These are phyloP conservation scores for Condylura cristata DNA, from an alignment of 2,113 vertebrate species.

Conservation along the genomic window DNA sequence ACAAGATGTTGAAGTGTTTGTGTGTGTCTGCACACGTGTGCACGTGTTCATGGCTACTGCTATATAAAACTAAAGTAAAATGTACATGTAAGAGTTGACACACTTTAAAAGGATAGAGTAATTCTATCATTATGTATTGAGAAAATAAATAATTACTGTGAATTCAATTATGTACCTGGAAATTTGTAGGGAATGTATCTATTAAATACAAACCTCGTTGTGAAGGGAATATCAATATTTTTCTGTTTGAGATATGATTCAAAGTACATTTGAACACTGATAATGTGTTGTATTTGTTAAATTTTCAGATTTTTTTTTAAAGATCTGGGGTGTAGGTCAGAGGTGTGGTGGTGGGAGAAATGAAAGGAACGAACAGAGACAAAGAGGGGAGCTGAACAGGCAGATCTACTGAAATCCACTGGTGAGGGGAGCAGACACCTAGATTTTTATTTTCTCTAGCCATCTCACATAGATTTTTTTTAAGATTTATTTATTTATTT, in stretches of 20 bases:
- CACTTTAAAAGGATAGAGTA: neutral
- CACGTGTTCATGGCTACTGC: neutral
- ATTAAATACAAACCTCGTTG: neutral
- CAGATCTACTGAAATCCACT: too few species aligned
- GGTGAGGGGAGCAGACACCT: too few species aligned
- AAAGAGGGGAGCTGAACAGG: too few species aligned
- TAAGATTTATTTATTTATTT: too few species aligned
- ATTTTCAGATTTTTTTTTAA: neutral
- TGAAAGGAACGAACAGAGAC: too few species aligned
- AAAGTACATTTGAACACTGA: neutral
- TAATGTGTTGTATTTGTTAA: neutral
- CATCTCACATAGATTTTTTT: neutral
- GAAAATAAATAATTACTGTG: neutral
- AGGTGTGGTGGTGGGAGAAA: too few species aligned
- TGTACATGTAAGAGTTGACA: neutral
- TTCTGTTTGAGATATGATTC: neutral
- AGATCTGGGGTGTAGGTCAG: too few species aligned
- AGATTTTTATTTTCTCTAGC: neutral
- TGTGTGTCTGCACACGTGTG: neutral
- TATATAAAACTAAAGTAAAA: neutral
- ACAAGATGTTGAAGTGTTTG: neutral
- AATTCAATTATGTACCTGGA: neutral
- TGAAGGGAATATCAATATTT: neutral
- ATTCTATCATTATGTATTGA: neutral
- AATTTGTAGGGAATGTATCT: neutral